phyloP scores from a whole-genome alignment of 2,888 invertebrate genomes.

The Tenthredo distinguenda region DNA sequence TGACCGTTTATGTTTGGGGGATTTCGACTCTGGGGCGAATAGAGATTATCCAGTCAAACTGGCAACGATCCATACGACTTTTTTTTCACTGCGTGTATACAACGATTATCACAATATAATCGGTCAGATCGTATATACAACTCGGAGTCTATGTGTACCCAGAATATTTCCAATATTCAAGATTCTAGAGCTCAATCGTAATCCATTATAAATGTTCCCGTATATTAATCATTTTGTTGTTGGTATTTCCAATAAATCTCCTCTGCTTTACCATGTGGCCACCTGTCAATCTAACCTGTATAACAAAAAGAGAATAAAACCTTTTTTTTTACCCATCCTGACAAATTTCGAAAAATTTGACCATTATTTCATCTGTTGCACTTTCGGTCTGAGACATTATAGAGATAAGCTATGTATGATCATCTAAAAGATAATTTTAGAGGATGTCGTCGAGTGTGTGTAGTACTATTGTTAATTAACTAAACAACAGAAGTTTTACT shows the following conservation, averaged over 20 bases:
- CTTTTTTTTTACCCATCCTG: background rate
- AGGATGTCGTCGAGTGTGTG: no score
- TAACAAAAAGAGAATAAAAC: background rate
- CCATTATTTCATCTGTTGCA: no score
- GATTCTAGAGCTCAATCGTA: slow-evolving; percentile 38
- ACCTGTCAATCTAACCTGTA: slow-evolving; percentile 70
- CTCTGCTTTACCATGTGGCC: slow-evolving; percentile 75
- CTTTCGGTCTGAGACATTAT: no score
- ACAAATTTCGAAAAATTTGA: no score
- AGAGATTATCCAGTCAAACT: slow-evolving; percentile 10
- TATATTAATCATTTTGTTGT: slow-evolving; percentile 76
- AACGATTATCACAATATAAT: slow-evolving; percentile 22
- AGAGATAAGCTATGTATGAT: no score
- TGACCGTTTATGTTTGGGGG: background rate
- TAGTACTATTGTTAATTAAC: no score
- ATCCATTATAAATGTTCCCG: slow-evolving; percentile 67
- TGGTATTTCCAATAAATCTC: slow-evolving; percentile 74
- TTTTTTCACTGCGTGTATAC: slow-evolving; percentile 17
- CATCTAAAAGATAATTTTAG: no score
- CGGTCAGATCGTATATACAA: background rate
- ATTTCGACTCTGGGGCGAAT: background rate
- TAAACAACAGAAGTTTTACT: background rate
- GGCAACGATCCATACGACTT: slow-evolving; percentile 7
- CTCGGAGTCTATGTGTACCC: background rate
- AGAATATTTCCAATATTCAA: slow-evolving; percentile 51